These are phyloP conservation scores for Chlamydotis undulata DNA, from an alignment of 2,113 vertebrate species.

Conservation along the genomic window DNA sequence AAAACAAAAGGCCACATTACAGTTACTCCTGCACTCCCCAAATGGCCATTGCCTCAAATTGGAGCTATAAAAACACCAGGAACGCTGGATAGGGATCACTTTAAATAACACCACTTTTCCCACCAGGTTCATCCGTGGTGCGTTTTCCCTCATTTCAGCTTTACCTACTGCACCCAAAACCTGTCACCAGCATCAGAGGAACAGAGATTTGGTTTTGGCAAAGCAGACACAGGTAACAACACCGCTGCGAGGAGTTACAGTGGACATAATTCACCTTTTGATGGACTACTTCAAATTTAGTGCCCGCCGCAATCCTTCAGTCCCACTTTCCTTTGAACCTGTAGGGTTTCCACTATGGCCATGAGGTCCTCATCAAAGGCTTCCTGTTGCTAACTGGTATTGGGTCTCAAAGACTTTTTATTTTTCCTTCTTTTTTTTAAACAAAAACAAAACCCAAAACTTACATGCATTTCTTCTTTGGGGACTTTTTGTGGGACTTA, in stretches of 20 bases:
- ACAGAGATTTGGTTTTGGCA: fast-evolving
- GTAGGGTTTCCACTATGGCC: background rate
- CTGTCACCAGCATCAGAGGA: background rate
- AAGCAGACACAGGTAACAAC: background rate
- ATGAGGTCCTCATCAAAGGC: background rate
- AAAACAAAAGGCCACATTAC: background rate
- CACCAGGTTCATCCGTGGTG: background rate
- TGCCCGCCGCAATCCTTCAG: background rate
- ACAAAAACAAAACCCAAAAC: background rate
- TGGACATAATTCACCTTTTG: background rate
- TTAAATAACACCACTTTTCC: background rate
- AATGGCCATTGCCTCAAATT: background rate
- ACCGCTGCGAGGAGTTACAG: background rate
- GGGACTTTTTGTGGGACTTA: background rate
- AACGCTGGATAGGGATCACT: background rate
- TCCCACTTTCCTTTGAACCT: background rate
- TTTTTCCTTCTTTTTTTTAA: background rate
- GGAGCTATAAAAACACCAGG: background rate
- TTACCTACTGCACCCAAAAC: background rate
- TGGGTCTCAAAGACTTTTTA: background rate
- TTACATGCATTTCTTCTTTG: background rate
- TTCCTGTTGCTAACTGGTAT: background rate
- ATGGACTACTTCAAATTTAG: background rate
- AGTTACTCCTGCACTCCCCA: background rate
- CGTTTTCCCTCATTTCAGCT: background rate